Base-by-base conservation (phyloP, 1,140 invertebrate genomes). In the Papilio aristodemus region DNA sequence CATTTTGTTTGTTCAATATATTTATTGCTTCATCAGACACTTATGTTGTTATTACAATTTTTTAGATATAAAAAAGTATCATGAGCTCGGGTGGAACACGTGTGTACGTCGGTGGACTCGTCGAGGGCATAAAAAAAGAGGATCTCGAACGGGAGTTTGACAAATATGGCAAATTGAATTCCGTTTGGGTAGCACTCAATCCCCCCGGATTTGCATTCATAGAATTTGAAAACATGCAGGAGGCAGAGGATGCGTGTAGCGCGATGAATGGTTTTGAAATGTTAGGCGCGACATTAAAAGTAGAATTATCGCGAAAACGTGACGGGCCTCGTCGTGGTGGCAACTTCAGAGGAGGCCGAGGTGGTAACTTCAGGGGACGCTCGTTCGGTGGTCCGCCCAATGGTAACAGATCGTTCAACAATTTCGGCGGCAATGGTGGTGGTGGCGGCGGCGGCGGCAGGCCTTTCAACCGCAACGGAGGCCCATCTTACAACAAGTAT, bases 201-300 rank as follows among this genome's bases (percentile, higher is more conserved):
- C 93, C 98, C 97, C 75, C 97, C 95, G 78, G 98, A 75, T 99
- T 99, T 93, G 99, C 98, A 63, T 99, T 99, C 93, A 97, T 99
- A 82, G 98, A 99, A 92, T 99, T 99, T 93, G 96, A 98, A 91
- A 98, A 98, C 89, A 94, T 95, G 80, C 95, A 97, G 83, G 98
- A 99, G 93, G 98, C 98, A 32, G 97, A 98, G 87, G 95, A 98
- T 88, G 97, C 98, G 38, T 97, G 97, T 86, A 95, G 95, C 88
- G 96, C 94, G 76, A 93, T 99, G 82, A 98, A 99, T 92, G 98
- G 98, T 70, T 94, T 95, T 71, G 95, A 96, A 79, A 93, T 96
- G 73, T 91, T 96, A 90, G 96, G 96, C 71, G 95, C 95, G 69
- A 96, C 96, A 79, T 92, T 97, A 67, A 93, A 95, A 79, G 96